Evolutionary conservation across 2,888 invertebrate species (phyloP).

Genomic region (Augochlorella aurata): DNA sequence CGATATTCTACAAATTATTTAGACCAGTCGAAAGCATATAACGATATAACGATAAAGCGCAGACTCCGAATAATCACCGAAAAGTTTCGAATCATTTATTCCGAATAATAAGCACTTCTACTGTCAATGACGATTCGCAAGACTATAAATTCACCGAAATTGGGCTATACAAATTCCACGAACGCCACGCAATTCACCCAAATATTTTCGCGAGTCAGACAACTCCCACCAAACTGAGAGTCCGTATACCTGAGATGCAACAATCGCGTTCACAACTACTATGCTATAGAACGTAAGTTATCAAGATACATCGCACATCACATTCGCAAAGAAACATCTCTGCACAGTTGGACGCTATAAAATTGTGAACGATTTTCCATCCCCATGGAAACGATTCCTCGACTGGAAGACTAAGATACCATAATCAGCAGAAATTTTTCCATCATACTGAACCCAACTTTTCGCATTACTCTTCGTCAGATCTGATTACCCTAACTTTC

Average conservation of each 20-base stretch:
- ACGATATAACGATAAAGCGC: neutral
- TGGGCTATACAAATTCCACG: constrained; percentile 14
- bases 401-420: neutral
- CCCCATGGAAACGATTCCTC: too few relatives aligned
- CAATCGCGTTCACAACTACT: neutral
- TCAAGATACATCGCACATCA: too few relatives aligned
- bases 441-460: neutral
- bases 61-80: neutral
- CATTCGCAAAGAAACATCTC: too few relatives aligned
- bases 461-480: neutral
- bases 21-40: neutral
- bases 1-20: neutral
- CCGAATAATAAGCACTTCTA: constrained; percentile 1
- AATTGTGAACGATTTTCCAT: too few relatives aligned
- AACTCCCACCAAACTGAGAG: neutral
- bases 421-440: neutral
- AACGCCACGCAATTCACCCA: constrained; percentile 21
- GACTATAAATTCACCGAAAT: constrained; percentile 16
- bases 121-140: constrained; percentile 20
- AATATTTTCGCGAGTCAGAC: neutral
- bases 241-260: neutral
- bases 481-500: neutral
- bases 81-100: neutral
- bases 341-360: too few relatives aligned
- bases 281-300: neutral